A percentile compares a stretch with the other conserved stretches of the same genome.
phyloP scores from a whole-genome alignment of 2,113 vertebrate species.

The Myrmecobius fasciatus region DNA sequence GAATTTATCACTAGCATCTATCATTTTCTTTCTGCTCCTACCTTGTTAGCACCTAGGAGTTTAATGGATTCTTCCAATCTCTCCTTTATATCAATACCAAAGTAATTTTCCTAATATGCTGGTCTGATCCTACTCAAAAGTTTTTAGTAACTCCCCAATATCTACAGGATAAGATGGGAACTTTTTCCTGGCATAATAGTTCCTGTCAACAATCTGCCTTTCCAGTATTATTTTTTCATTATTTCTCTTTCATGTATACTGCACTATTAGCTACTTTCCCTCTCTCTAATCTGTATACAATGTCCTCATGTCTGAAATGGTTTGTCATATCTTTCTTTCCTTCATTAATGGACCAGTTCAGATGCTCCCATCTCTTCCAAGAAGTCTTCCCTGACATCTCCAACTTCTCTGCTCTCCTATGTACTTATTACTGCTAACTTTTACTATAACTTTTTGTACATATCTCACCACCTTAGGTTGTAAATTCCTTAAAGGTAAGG shows the following conservation, averaged over 20 bases:
- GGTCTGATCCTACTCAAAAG: background rate
- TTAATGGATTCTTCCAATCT: background rate
- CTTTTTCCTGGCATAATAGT: background rate
- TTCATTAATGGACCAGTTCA: background rate
- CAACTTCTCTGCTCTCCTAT: background rate
- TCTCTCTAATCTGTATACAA: background rate
- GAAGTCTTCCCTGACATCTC: slow-evolving; percentile 7
- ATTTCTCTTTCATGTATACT: background rate
- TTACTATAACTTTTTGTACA: slow-evolving; percentile 8
- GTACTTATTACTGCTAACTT: background rate
- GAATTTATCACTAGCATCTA: background rate
- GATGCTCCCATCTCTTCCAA: background rate
- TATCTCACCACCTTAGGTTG: background rate
- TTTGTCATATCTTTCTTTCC: background rate
- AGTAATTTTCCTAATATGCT: background rate
- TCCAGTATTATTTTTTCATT: background rate
- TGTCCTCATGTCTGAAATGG: background rate
- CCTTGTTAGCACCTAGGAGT: background rate
- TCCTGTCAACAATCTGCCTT: background rate
- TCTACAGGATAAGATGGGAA: background rate
- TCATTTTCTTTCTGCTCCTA: background rate
- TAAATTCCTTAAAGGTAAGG: background rate
- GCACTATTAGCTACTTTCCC: background rate
- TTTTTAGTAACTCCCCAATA: background rate
- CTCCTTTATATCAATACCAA: background rate